Percentiles rank a stretch among this genome's conserved stretches.
Conservation (phyloP, 2,888 invertebrate genomes). For the Zelleria hepariella region DNA sequence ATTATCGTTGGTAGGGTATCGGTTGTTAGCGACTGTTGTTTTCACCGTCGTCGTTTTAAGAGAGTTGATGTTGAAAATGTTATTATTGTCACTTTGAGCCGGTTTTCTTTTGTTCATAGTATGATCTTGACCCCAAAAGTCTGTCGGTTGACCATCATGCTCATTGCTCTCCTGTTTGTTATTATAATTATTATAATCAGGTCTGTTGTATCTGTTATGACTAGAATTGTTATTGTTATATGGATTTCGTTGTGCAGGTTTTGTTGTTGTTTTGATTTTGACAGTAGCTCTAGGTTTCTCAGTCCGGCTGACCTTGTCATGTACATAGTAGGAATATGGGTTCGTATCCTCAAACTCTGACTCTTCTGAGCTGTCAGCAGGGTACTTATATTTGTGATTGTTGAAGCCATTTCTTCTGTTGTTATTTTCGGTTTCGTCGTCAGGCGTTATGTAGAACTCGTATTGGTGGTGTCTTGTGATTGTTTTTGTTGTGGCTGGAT, state of each 20-base stretch:
- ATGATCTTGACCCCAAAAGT: neutral
- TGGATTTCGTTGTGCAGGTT: neutral
- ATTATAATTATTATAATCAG: neutral
- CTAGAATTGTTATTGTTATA: constrained; percentile 1
- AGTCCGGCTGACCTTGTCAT: neutral
- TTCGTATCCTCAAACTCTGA: neutral
- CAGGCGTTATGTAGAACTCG: constrained; percentile 9
- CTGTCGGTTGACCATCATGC: too few relatives aligned
- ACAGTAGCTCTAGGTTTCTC: neutral
- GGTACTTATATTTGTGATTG: neutral
- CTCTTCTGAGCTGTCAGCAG: neutral
- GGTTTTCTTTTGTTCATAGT: neutral
- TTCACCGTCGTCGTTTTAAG: neutral
- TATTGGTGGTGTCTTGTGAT: constrained; percentile 8
- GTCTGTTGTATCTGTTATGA: neutral
- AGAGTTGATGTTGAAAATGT: neutral
- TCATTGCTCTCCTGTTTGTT: neutral
- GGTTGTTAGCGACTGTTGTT: neutral
- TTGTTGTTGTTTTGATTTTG: neutral
- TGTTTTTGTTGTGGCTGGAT: constrained; percentile 18
- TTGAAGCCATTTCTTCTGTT: constrained; percentile 6
- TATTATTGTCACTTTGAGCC: neutral
- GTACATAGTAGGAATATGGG: neutral
- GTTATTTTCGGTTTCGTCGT: constrained; percentile 9
- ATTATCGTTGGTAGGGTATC: neutral